phyloP scores from a whole-genome alignment of 2,888 invertebrate species.

The Beris chalybata region DNA sequence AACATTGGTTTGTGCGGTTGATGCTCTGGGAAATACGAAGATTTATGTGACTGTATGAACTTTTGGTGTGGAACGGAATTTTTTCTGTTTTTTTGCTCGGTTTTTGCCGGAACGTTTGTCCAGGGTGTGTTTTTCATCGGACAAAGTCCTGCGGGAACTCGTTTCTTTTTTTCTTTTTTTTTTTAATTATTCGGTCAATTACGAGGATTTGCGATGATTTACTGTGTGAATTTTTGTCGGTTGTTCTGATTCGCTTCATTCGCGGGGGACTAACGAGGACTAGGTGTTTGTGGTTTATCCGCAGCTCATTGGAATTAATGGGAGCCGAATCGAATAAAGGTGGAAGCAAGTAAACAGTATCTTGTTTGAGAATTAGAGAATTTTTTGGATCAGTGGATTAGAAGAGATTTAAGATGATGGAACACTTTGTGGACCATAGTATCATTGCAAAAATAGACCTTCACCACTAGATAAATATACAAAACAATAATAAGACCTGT shows the following conservation, averaged over 20 bases:
- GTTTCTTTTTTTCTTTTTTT: constrained; percentile 1
- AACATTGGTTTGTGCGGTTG: neutral
- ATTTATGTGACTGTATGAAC: neutral
- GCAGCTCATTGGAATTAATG: too few species aligned
- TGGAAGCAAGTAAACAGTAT: too few species aligned
- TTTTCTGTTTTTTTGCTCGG: neutral
- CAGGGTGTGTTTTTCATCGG: neutral
- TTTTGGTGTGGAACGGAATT: neutral
- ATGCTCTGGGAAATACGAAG: neutral
- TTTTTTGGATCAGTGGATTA: too few species aligned
- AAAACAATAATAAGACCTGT: too few species aligned
- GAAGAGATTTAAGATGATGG: too few species aligned
- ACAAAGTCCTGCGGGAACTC: neutral
- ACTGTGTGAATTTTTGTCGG: constrained; percentile 8
- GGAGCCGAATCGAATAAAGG: too few species aligned
- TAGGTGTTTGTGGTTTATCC: too few species aligned
- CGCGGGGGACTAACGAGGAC: too few species aligned
- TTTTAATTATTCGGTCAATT: constrained; percentile 32
- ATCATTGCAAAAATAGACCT: too few species aligned
- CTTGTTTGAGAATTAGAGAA: too few species aligned
- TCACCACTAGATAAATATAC: too few species aligned
- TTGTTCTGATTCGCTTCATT: neutral
- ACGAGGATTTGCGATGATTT: constrained; percentile 29
- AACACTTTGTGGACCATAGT: too few species aligned
- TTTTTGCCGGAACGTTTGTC: neutral